A percentile compares a stretch with the other conserved stretches of the same genome.
Conservation (phyloP, 2,113 vertebrate genomes). For the Nothocercus nigrocapillus region DNA sequence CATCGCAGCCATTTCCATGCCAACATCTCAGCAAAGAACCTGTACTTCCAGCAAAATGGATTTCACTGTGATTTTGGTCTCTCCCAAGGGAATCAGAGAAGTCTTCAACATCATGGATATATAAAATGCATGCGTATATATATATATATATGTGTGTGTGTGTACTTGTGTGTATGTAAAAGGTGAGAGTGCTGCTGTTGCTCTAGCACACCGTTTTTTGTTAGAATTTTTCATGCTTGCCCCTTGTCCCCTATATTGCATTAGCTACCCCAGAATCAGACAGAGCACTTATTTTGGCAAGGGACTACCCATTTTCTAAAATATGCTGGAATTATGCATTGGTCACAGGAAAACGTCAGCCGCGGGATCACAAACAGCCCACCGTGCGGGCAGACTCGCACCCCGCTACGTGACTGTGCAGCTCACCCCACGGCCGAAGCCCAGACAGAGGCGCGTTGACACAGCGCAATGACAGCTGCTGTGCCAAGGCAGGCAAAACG, state of each 20-base stretch:
- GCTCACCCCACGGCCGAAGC: neutral
- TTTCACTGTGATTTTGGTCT: conserved; percentile 20
- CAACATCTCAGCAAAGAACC: conserved; percentile 17
- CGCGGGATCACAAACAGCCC: neutral
- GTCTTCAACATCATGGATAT: neutral
- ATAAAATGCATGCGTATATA: neutral
- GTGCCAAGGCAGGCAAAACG: neutral
- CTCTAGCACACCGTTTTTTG: neutral
- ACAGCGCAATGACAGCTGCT: neutral
- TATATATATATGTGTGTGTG: too few species aligned
- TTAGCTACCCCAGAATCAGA: neutral
- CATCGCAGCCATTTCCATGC: conserved; percentile 42
- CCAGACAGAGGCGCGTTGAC: neutral
- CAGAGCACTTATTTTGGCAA: neutral
- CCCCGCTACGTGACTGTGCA: neutral
- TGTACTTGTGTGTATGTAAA: too few species aligned
- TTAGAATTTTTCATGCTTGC: neutral
- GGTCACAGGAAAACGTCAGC: neutral
- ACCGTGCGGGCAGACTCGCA: neutral
- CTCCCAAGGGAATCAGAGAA: neutral
- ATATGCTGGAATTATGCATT: fast-evolving
- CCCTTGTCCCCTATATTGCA: neutral
- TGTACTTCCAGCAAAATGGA: conserved; percentile 20
- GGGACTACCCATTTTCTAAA: neutral
- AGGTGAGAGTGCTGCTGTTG: neutral